phyloP scores from a whole-genome alignment of 2,797 vertebrate genomes.

The Amblyraja radiata region DNA sequence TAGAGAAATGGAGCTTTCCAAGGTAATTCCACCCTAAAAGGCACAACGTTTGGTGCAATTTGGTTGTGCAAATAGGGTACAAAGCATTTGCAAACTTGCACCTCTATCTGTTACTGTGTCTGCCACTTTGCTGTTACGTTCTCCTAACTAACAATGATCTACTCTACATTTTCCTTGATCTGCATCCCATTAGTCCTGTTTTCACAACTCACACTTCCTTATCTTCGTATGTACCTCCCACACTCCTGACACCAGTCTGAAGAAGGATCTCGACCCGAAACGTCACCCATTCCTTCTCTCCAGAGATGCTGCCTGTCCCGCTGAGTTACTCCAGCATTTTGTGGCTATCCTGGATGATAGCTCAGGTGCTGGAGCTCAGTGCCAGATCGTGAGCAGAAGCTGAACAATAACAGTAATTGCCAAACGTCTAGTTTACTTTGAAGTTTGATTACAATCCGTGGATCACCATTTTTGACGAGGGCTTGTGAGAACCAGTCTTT shows the following conservation, averaged over 20 bases:
- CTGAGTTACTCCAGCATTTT: too few relatives aligned
- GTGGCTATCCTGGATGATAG: not conserved
- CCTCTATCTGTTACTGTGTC: not conserved
- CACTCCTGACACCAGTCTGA: too few relatives aligned
- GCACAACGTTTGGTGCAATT: not conserved
- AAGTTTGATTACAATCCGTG: constrained; percentile 19
- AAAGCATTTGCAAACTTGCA: not conserved
- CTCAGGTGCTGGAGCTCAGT: not conserved
- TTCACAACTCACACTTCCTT: too few relatives aligned
- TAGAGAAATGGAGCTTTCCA: not conserved
- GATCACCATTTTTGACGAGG: not conserved
- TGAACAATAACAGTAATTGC: constrained; percentile 4
- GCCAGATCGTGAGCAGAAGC: not conserved
- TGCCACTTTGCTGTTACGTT: too few relatives aligned
- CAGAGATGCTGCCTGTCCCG: too few relatives aligned
- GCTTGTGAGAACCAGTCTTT: constrained; percentile 31
- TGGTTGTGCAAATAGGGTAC: not conserved
- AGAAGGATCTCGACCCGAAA: too few relatives aligned
- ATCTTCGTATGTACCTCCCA: too few relatives aligned
- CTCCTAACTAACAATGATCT: too few relatives aligned
- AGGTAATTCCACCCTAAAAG: too few relatives aligned
- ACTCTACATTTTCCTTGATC: too few relatives aligned
- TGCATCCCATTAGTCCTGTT: too few relatives aligned
- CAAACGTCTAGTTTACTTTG: not conserved
- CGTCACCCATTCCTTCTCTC: too few relatives aligned